Evolutionary conservation across 2,888 invertebrate species (phyloP).

Genomic region (Spialia ferax): DNA sequence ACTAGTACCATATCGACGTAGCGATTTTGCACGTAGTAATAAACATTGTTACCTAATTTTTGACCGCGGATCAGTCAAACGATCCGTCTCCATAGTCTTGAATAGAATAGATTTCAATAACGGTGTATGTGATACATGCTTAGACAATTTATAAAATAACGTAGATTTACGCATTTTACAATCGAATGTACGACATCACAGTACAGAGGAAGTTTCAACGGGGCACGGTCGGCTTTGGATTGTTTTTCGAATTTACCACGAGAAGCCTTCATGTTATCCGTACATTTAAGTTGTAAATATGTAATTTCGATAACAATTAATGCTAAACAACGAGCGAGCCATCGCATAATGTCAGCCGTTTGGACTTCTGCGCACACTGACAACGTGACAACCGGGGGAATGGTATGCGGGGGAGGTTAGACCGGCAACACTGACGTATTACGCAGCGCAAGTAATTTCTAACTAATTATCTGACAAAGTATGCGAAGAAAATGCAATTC

Average conservation of each 20-base stretch:
- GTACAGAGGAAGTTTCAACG: constrained; percentile 62
- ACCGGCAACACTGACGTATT: not conserved
- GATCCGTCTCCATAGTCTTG: constrained; percentile 26
- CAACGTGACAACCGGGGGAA: constrained; percentile 44
- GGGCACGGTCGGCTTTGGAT: constrained; percentile 61
- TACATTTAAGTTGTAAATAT: constrained; percentile 81
- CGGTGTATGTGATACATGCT: constrained; percentile 30
- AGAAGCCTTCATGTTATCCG: constrained; percentile 72
- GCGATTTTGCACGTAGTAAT: constrained; percentile 15
- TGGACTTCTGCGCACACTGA: constrained; percentile 83
- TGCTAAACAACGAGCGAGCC: constrained; percentile 79
- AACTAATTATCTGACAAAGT: not conserved
- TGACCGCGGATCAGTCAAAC: constrained; percentile 3
- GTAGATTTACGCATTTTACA: constrained; percentile 18
- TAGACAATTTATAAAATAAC: not conserved
- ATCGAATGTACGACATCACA: constrained; percentile 10
- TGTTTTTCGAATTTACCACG: constrained; percentile 69
- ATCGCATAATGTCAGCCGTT: constrained; percentile 71
- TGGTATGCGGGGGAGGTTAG: not conserved
- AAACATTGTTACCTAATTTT: constrained; percentile 19
- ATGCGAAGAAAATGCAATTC: not conserved
- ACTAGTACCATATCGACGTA: not conserved
- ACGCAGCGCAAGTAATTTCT: constrained; percentile 14
- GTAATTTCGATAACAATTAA: constrained; percentile 76
- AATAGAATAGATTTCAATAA: constrained; percentile 20